Evolutionary conservation across 2,113 vertebrate species (phyloP), one percentile per base, ranked within the genome.

Genomic region (Tapirus terrestris): DNA sequence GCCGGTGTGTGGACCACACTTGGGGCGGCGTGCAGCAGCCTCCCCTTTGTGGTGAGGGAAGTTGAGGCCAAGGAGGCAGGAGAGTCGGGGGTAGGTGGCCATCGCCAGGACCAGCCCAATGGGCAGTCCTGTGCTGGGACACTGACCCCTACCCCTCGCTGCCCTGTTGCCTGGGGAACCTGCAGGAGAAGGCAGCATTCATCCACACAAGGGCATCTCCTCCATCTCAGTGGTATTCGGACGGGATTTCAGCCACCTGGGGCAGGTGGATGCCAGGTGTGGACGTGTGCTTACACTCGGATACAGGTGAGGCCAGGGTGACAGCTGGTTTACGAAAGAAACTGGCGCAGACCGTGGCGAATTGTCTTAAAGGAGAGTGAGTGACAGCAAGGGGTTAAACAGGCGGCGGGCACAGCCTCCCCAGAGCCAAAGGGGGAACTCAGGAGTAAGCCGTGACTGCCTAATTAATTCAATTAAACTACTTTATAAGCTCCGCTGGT

Each of bases 391-490:
- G 61, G 96, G 97, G 97, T 98, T 97, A 98, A 98, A 97, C 97
- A 97, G 94, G 92, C 98, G 97, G 98, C 98, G 98, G 94, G 98
- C 96, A 91, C 80, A 97, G 97, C 98, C 97, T 98, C 98, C 98
- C 98, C 76, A 80, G 98, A 98, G 97, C 97, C 97, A 98, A 98
- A 98, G 97, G 98, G 98, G 98, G 93, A 97, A 93, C 98, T 98
- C 96, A 85, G 89, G 98, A 98, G 97, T 98, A 93, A 97, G 96
- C 98, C 97, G 43, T 96, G 98, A 98, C 98, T 98, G 98, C 98
- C 98, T 98, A 98, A 99, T 98, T 98, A 98, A 99, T 98, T 98
- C 98, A 98, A 98, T 99, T 99, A 98, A 98, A 98, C 97, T 98
- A 98, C 98, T 98, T 97, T 98, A 98, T 98, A 97, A 96, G 98